Percentiles rank a stretch among this genome's conserved stretches.
These are phyloP conservation scores for Genyomyrus donnyi DNA, from an alignment of 2,113 vertebrate species.

Conservation along the genomic window DNA sequence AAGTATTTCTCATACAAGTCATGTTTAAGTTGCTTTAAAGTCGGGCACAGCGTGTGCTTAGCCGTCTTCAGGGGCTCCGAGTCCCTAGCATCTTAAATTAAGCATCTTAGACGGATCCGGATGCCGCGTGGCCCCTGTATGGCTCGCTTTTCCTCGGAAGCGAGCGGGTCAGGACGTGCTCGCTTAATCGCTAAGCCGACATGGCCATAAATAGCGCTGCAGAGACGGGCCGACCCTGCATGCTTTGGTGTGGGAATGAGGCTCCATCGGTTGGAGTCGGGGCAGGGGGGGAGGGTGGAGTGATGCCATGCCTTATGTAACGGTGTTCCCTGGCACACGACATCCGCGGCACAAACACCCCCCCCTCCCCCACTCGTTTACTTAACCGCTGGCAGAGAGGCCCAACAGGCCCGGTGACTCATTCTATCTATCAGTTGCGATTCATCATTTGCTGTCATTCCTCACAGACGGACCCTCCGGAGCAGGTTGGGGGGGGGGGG, in stretches of 20 bases:
- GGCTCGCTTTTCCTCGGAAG: neutral
- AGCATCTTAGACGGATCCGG: neutral
- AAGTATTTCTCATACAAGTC: neutral
- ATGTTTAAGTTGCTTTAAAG: constrained; percentile 12
- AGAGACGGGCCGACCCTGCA: neutral
- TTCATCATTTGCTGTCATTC: constrained; percentile 43
- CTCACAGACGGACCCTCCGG: constrained; percentile 39
- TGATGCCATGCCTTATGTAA: neutral
- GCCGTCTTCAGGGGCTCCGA: neutral
- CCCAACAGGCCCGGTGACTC: constrained; percentile 43
- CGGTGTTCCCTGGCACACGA: neutral
- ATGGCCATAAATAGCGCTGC: neutral
- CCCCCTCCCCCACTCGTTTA: constrained; percentile 23
- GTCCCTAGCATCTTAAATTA: neutral
- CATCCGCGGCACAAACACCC: neutral
- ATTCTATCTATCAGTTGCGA: constrained; percentile 32
- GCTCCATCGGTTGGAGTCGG: neutral
- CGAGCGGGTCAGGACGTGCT: neutral
- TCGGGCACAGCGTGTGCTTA: neutral
- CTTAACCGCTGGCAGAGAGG: constrained; percentile 35
- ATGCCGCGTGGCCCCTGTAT: neutral
- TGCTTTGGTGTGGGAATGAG: neutral
- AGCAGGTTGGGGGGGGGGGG: constrained; percentile 13
- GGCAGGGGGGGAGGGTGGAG: neutral
- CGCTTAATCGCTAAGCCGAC: neutral